Conservation (phyloP, 64 coral and sea anemone genomes). For the Montipora efflorescens region DNA sequence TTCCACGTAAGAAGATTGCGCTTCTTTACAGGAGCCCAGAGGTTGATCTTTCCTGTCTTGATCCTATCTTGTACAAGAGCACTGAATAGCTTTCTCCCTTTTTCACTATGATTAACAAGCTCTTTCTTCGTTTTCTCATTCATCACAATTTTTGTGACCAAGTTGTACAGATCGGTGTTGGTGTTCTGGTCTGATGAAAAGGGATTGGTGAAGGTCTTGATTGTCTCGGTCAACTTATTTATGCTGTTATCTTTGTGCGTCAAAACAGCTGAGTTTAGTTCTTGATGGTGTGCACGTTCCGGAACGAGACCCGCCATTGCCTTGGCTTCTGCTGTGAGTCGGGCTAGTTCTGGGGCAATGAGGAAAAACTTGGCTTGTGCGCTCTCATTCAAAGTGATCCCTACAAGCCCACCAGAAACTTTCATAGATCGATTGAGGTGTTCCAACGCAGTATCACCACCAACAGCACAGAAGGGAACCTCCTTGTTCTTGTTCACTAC, state of each 20-base stretch:
- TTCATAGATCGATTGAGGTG: constrained; percentile 24
- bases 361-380: constrained; percentile 24
- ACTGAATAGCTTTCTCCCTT: background rate
- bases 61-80: constrained; percentile 12
- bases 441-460: too few species aligned
- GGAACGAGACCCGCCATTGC: constrained; percentile 15
- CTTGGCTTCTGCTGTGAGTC: constrained; percentile 43
- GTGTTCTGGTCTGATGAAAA: constrained; percentile 26
- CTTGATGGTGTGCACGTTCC: constrained; percentile 2
- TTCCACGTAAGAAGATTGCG: constrained; percentile 46
- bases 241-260: constrained; percentile 28
- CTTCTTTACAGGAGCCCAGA: constrained; percentile 42
- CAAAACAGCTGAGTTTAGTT: constrained; percentile 8
- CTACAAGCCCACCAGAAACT: constrained; percentile 34
- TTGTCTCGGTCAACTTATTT: constrained; percentile 20
- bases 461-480: too few species aligned
- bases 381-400: constrained; percentile 25
- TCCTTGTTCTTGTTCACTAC: too few species aligned
- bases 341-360: constrained; percentile 25
- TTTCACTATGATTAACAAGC: background rate
- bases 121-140: constrained; percentile 5
- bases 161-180: constrained; percentile 20
- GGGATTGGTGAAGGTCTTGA: constrained; percentile 51
- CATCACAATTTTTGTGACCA: constrained; percentile 27
- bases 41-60: constrained; percentile 17